Base-by-base conservation (phyloP, 1,140 invertebrate species). In the Drosophila neocordata region DNA sequence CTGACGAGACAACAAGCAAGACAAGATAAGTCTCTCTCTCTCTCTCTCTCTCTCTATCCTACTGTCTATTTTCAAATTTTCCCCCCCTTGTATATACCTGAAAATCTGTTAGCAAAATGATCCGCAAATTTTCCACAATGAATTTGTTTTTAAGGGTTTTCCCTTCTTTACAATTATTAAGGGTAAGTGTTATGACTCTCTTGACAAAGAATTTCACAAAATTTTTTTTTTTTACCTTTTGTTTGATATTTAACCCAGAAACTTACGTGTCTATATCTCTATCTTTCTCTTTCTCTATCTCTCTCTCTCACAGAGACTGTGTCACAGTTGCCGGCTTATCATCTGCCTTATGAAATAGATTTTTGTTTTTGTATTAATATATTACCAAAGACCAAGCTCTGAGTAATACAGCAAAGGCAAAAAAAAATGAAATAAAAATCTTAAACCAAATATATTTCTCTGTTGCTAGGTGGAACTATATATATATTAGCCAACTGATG, bases 101-200 rank as follows among this genome's bases (percentile, higher is more conserved):
- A 20, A 56, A 70, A 65, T 61, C 62, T 65, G 73, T 57, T 24
- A 20, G 44, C 62, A 48, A 77, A 75, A 77, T 85, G 56, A 78
- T 76, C 82, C 78, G 56, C 83, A 76, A 85, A 87, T 82, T 87
- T 82, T 85, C 82, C 82, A 85, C 83, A 87, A 85, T 85, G 81
- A 82, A 71, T 74, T 71, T 31, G 51, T 48, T 60, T 59, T 51
- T 38, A 68, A 83, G 82, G 78, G 81, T 85, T 85, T 70, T 71
- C 56, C 60, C 35, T 34, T 61, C 41, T 15, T 20, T 38, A 35
- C 58, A 38, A 31, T 12, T 35, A 61, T 48, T 77, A 69, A 64
- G 58, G 65, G 63, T 65, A 69, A 73, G 67, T 85, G 73, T 81
- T 81, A 66, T 79, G 76, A 73, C 74, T 69, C 53, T 41, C 41